Evolutionary conservation across 2,797 vertebrate genomes (phyloP), one percentile per base, ranked within the genome.

Genomic region (Sciurus carolinensis): DNA sequence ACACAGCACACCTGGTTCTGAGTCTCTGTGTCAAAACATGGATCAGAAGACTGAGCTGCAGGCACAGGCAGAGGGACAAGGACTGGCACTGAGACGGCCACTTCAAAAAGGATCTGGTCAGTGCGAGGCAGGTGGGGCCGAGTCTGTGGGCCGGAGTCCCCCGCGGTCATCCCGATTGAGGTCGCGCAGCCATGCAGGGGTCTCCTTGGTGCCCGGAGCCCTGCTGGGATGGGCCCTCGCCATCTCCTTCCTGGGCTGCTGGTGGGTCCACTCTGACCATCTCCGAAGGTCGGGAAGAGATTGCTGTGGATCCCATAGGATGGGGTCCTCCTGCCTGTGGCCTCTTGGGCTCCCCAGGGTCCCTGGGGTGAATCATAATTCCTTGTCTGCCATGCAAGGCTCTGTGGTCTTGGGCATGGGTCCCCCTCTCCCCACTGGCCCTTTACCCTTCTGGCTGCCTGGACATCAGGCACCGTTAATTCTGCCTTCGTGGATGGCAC

Each of bases 1-100:
- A 98, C 98, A 98, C 96, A 95, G 90, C 97, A 69, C 97, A 92
- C 94, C 96, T 90, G 30, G 75, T 36, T 36, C 72, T 3, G 57
- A 96, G 97, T 91, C 42, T 73, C 0, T 3, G 93, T 83, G 2
- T 50, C 69, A 94, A 92, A 92, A 52, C 85, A 93, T 77, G 90
- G 62, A 96, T 67, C 91, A 97, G 83, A 90, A 94, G 91, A 95
- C 14, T 84, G 3, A 30, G 33, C 93, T 90, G 87, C 94, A 75
- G 87, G 80, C 42, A 44, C 22, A 73, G 39, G 39, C 72, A 77
- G 5, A 12, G 42, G 7, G 28, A 26, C 54, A 15, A 52, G 52
- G 52, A 52, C 36, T 4, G 52, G 2, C 52, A 1, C 1, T 5
- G 15, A 14, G 4, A 52, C 14, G 4, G 52, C 52, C 52, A 52